Evolutionary conservation across 2,797 vertebrate genomes (phyloP).

Genomic region (Graptemys geographica): DNA sequence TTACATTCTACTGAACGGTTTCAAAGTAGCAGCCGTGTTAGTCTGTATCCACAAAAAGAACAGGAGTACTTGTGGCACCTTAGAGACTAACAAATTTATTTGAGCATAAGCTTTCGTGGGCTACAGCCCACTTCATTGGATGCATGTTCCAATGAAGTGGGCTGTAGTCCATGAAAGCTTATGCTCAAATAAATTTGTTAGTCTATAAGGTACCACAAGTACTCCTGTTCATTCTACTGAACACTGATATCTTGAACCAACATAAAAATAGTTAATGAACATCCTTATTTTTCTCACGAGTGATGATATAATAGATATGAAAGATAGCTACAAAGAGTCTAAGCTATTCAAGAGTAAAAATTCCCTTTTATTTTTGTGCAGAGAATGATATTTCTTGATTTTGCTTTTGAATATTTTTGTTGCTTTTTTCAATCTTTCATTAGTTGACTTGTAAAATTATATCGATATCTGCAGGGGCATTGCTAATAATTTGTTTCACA

Average conservation of each 20-base stretch:
- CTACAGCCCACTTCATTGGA: no score
- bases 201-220: no score
- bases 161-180: no score
- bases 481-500: conserved; percentile 7
- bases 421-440: not conserved
- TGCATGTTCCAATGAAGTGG: no score
- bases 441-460: not conserved
- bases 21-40: no score
- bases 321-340: not conserved
- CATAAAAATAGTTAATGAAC: conserved; percentile 22
- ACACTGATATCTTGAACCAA: not conserved
- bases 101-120: no score
- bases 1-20: not conserved
- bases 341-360: not conserved
- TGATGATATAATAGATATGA: not conserved
- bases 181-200: no score
- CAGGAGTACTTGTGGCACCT: no score
- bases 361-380: not conserved
- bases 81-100: no score
- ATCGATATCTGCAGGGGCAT: not conserved
- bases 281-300: not conserved
- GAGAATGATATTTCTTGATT: not conserved
- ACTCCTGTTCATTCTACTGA: not conserved
- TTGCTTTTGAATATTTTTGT: conserved; percentile 2
- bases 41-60: no score